Percentiles rank a stretch among this genome's conserved stretches.
Conservation (phyloP, 2,888 invertebrate species). For the Coelogynopora nodosa region DNA sequence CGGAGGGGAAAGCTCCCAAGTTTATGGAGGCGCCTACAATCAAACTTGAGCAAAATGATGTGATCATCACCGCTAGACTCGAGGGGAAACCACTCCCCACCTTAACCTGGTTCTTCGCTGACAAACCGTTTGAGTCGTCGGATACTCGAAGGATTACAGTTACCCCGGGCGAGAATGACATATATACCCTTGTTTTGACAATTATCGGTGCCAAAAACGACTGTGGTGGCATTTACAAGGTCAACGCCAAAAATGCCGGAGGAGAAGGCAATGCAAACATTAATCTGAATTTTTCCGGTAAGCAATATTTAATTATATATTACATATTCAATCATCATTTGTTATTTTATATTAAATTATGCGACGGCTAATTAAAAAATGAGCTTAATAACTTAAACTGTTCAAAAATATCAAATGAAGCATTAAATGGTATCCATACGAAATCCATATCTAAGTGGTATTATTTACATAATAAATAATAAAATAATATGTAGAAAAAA, state of each 20-base stretch:
- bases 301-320: no score
- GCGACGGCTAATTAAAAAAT: no score
- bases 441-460: no score
- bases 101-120: conserved; percentile 88
- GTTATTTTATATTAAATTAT: no score
- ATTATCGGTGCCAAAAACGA: conserved; percentile 72
- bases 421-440: no score
- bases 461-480: no score
- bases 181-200: conserved; percentile 40
- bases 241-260: conserved; percentile 94
- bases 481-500: no score
- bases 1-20: conserved; percentile 72
- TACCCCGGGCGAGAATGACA: conserved; percentile 27
- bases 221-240: conserved; percentile 96
- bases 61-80: conserved; percentile 89
- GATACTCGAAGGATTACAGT: conserved; percentile 28
- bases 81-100: conserved; percentile 92
- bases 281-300: conserved; percentile 78
- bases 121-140: conserved; percentile 64
- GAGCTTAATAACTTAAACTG: no score
- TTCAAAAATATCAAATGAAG: no score
- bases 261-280: conserved; percentile 99
- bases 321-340: no score
- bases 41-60: conserved; percentile 87
- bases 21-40: conserved; percentile 98